Evolutionary conservation across 1,140 invertebrate species (phyloP).

Genomic region (Hydropsyche tenuis): DNA sequence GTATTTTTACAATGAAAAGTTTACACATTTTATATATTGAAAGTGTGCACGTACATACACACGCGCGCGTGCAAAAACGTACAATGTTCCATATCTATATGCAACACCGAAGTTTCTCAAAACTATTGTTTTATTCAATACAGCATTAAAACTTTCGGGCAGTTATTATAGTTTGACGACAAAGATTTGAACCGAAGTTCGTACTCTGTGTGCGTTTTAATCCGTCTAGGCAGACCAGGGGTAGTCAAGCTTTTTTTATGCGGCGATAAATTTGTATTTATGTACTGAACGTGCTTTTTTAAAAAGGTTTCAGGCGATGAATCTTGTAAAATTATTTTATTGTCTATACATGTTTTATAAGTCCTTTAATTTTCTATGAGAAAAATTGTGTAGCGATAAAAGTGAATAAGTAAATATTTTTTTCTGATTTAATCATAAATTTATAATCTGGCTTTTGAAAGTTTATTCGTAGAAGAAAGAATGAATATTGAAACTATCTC

Average conservation of each 20-base stretch:
- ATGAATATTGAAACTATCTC: too few relatives aligned
- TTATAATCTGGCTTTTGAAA: too few relatives aligned
- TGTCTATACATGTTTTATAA: too few relatives aligned
- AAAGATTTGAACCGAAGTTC: constrained; percentile 18
- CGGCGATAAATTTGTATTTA: too few relatives aligned
- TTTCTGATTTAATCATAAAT: too few relatives aligned
- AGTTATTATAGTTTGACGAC: constrained; percentile 26
- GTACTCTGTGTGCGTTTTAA: constrained; percentile 1
- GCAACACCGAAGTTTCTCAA: background rate
- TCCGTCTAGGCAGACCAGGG: background rate
- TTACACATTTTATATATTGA: background rate
- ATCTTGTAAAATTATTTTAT: too few relatives aligned
- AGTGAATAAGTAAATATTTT: too few relatives aligned
- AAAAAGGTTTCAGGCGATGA: too few relatives aligned
- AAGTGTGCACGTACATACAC: background rate
- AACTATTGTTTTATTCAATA: constrained; percentile 29
- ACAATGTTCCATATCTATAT: background rate
- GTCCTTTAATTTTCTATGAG: too few relatives aligned
- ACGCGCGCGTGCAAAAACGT: background rate
- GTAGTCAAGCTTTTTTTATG: background rate
- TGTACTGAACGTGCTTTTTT: too few relatives aligned
- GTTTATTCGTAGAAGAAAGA: too few relatives aligned
- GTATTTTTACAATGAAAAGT: background rate
- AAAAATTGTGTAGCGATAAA: too few relatives aligned
- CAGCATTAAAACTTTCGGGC: constrained; percentile 26